Evolutionary conservation across 2,888 invertebrate species (phyloP).

Genomic region (Ditula angustiorana): DNA sequence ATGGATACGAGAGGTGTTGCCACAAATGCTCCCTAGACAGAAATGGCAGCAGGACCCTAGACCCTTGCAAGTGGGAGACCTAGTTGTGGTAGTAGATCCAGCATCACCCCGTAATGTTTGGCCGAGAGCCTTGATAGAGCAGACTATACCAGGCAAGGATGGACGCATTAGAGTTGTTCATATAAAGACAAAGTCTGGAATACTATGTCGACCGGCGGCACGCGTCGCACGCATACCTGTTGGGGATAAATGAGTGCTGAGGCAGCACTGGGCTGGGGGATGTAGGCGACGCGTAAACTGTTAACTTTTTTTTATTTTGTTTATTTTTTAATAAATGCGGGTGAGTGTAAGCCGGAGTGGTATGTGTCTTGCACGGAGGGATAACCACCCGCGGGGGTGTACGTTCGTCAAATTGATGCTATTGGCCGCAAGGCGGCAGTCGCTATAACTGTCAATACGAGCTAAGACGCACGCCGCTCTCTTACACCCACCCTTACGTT

Average conservation of each 20-base stretch:
- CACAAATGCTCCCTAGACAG: not conserved
- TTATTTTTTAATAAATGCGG: not conserved
- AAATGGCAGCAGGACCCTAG: not conserved
- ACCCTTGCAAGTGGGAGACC: not conserved
- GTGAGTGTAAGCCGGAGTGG: not conserved
- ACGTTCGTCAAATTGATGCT: too few species aligned
- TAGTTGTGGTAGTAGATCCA: not conserved
- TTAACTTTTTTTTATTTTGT: not conserved
- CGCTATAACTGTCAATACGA: too few species aligned
- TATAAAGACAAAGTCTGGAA: not conserved
- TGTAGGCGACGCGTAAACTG: constrained; percentile 1
- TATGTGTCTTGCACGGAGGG: too few species aligned
- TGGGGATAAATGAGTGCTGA: constrained; percentile 1
- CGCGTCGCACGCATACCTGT: constrained; percentile 1
- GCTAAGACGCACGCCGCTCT: too few species aligned
- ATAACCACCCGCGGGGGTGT: too few species aligned
- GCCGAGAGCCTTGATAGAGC: not conserved
- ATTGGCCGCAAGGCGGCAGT: too few species aligned
- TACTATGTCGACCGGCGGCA: not conserved
- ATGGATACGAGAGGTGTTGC: constrained; percentile 43
- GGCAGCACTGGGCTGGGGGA: constrained; percentile 8
- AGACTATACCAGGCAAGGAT: not conserved
- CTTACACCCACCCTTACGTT: too few species aligned
- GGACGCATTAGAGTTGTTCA: not conserved
- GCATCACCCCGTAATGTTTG: not conserved